A percentile compares a stretch with the other conserved stretches of the same genome.
These are phyloP conservation scores for Aplocera efformata DNA, from an alignment of 2,888 invertebrate species.

Conservation along the genomic window DNA sequence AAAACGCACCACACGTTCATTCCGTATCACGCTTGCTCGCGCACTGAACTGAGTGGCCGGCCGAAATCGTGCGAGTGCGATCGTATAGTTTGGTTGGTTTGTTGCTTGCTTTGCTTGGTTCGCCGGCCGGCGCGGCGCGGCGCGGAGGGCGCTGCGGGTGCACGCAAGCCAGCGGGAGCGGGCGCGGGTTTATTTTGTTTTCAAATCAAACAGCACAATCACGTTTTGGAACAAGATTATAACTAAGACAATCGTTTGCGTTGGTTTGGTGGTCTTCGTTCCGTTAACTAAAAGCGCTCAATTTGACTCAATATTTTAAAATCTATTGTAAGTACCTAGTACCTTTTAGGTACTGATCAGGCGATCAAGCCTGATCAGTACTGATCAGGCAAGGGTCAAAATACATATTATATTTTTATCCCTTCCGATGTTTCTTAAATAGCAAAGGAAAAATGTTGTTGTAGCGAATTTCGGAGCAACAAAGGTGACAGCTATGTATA, in stretches of 20 bases:
- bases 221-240: slow-evolving; percentile 73
- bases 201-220: slow-evolving; percentile 73
- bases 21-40: slow-evolving; percentile 81
- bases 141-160: slow-evolving; percentile 12
- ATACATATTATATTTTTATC: too few relatives aligned
- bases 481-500: too few relatives aligned
- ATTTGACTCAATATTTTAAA: too few relatives aligned
- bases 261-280: slow-evolving; percentile 49
- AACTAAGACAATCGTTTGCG: slow-evolving; percentile 58
- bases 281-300: background rate
- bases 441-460: too few relatives aligned
- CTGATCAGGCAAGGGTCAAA: too few relatives aligned
- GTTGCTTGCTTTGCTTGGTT: slow-evolving; percentile 29
- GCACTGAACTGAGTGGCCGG: slow-evolving; percentile 61
- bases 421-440: too few relatives aligned
- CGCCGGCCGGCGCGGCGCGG: slow-evolving; percentile 12
- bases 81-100: slow-evolving; percentile 15
- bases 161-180: slow-evolving; percentile 39
- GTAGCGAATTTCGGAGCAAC: too few relatives aligned
- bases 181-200: slow-evolving; percentile 58
- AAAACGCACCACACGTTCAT: slow-evolving; percentile 80
- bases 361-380: too few relatives aligned
- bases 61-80: slow-evolving; percentile 11
- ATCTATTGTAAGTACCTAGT: too few relatives aligned
- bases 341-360: too few relatives aligned